Evolutionary conservation across 2,797 vertebrate species (phyloP), one percentile per base, ranked within the genome.

Genomic region (Otolemur crassicaudatus): DNA sequence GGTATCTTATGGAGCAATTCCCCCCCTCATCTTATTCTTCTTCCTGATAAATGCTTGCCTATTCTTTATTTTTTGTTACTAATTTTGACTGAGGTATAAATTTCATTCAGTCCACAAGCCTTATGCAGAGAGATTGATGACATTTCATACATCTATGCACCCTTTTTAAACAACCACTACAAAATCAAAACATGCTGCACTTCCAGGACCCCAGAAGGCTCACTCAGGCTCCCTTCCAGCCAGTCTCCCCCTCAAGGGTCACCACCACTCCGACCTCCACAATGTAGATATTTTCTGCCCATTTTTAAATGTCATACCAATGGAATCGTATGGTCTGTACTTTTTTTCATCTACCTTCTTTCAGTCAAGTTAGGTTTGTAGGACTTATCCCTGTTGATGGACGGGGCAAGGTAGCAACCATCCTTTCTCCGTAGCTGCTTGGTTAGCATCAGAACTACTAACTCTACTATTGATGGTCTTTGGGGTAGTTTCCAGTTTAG

Each of bases 351-450:
- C 61, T 86, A 63, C 2, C 16, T 87, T 90, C 16, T 77, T 84
- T 86, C n/a, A 29, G 13, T 85, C 76, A 91, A 87, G 70, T 75
- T 79, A 87, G 49, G 25, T 53, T 92, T 72, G n/a, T 49, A 86
- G 77, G 63, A 82, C 67, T 72, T 79, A 61, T 61, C 56, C 16
- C 16, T 34, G 2, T 76, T 67, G 65, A 67, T 67, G 65, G 29
- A 31, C 8, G 7, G 7, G 17, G 65, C 31, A 67, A n/a, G 31
- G 63, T 67, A 67, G 65, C n/a, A 43, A 27, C 72, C n/a, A 58
- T 43, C 73, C 29, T 58, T 80, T 80, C 70, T 63, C 86, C 0
- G 1, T 46, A 40, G 19, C 31, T 27, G 0, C 34, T 86, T 60
- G 40, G 8, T 65, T 31, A 43, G 22, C 34, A 27, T 31, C 60